Evolutionary conservation across 92 coral and sea anemone genomes (phyloP).

Genomic region (Montipora capitata): DNA sequence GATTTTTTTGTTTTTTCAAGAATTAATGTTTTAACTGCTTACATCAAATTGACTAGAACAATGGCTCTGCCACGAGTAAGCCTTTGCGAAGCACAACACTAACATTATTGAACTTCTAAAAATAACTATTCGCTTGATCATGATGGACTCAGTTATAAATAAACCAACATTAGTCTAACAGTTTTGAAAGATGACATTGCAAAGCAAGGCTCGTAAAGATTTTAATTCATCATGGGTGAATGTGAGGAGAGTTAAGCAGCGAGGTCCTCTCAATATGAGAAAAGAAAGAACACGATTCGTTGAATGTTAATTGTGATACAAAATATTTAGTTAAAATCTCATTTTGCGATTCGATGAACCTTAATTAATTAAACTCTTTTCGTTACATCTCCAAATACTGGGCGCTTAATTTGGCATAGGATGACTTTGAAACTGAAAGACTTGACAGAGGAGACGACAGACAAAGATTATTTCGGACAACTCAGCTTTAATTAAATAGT

Average conservation of each 20-base stretch:
- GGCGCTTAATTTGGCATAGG: no score
- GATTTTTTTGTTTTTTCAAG: no score
- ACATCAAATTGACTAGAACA: background rate
- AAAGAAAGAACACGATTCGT: no score
- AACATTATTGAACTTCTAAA: background rate
- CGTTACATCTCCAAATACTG: no score
- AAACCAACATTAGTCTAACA: constrained; percentile 7
- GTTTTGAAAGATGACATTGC: background rate
- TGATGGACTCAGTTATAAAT: background rate
- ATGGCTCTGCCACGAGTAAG: background rate
- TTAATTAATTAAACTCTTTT: no score
- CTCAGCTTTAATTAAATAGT: no score
- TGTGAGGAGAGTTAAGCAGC: background rate
- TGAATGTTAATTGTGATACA: no score
- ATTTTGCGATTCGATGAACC: no score
- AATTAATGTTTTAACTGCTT: background rate
- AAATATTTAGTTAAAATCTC: no score
- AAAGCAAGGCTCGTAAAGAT: background rate
- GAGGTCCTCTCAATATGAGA: background rate
- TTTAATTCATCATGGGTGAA: background rate
- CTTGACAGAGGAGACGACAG: background rate
- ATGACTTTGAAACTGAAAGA: background rate
- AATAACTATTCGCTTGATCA: background rate
- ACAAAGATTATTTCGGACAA: no score
- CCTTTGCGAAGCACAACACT: background rate